A percentile compares a stretch with the other conserved stretches of the same genome.
Conservation (phyloP, 2,888 invertebrate species). For the Scotopteryx bipunctaria region DNA sequence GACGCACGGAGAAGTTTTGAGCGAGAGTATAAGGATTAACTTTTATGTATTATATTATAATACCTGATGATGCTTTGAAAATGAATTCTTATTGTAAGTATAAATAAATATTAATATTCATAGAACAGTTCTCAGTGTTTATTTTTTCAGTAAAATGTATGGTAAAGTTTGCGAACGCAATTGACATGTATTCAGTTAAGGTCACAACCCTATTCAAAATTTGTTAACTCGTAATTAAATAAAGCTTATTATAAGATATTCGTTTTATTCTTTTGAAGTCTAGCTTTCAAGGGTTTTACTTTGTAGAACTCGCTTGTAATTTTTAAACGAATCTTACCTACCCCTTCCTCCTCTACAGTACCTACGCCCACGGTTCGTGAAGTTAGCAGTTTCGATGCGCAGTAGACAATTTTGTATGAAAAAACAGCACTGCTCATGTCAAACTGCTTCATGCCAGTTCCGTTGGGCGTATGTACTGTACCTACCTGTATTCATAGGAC, state of each 20-base stretch:
- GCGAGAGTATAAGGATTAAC: constrained; percentile 71
- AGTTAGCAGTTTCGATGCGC: too few species aligned
- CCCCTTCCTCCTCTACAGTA: too few species aligned
- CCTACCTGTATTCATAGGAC: too few species aligned
- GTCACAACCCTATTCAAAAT: constrained; percentile 83
- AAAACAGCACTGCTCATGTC: too few species aligned
- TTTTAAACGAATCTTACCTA: neutral
- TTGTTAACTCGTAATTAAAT: constrained; percentile 84
- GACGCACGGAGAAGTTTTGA: constrained; percentile 69
- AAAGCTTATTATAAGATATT: constrained; percentile 83
- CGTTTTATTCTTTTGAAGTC: constrained; percentile 65
- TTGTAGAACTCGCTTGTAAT: too few species aligned
- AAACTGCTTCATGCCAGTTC: too few species aligned
- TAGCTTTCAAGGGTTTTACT: neutral
- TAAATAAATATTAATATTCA: constrained; percentile 80
- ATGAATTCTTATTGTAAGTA: constrained; percentile 82
- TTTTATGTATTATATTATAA: constrained; percentile 79
- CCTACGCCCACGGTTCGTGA: too few species aligned
- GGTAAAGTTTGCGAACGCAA: constrained; percentile 71
- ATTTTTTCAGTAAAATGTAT: constrained; percentile 78
- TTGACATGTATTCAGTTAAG: constrained; percentile 82
- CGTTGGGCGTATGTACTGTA: too few species aligned
- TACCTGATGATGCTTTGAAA: constrained; percentile 78
- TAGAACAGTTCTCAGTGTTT: constrained; percentile 81
- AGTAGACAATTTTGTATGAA: too few species aligned